Evolutionary conservation across 1,140 invertebrate genomes (phyloP).

Genomic region (Drosophila biarmipes): DNA sequence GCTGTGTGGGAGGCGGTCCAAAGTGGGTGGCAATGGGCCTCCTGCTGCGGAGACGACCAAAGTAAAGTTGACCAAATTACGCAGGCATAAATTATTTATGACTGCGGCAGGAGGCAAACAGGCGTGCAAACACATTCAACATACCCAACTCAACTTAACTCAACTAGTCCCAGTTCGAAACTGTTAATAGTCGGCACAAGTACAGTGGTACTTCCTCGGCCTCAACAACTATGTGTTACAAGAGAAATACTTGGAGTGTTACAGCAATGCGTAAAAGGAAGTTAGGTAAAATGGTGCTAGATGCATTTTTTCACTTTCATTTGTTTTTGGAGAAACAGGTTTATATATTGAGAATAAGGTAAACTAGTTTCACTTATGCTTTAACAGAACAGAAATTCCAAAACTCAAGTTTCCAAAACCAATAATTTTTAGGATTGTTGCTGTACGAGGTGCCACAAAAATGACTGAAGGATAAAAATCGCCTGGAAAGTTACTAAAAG

Average conservation of each 20-base stretch:
- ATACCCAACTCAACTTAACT: conserved; percentile 32
- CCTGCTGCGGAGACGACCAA: conserved; percentile 33
- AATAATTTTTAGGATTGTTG: too few species aligned
- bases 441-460: too few species aligned
- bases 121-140: conserved; percentile 54
- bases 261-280: too few species aligned
- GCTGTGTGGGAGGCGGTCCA: background rate
- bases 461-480: too few species aligned
- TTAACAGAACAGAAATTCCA: too few species aligned
- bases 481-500: too few species aligned
- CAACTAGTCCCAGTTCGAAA: conserved; percentile 27
- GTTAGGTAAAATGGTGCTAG: too few species aligned
- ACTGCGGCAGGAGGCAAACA: conserved; percentile 66
- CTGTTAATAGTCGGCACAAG: conserved; percentile 32
- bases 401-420: too few species aligned
- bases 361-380: too few species aligned
- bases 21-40: conserved; percentile 19
- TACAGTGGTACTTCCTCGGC: conserved; percentile 5
- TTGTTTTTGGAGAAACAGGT: background rate
- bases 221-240: background rate
- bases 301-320: background rate
- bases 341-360: too few species aligned
- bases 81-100: conserved; percentile 80
- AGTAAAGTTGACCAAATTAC: conserved; percentile 76
- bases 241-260: rapidly evolving